phyloP scores from a whole-genome alignment of 2,888 invertebrate genomes.

The Acanthosepion esculentum region DNA sequence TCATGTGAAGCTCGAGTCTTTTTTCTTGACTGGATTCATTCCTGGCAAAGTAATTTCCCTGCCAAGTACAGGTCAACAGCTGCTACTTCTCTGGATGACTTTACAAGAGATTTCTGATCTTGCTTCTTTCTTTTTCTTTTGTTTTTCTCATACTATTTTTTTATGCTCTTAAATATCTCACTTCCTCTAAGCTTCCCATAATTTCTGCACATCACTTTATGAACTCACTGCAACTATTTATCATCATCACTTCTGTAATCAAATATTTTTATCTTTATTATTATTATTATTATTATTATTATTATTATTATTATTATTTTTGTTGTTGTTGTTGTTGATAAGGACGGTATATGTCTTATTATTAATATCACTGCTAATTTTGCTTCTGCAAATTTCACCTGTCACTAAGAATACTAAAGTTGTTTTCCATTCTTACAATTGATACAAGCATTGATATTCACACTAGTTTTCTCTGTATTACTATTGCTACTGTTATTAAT shows the following conservation, averaged over 20 bases:
- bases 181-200: constrained; percentile 14
- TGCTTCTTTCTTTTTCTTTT: neutral
- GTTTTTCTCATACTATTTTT: neutral
- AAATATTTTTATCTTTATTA: neutral
- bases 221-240: neutral
- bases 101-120: constrained; percentile 4
- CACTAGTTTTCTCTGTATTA: too few species aligned
- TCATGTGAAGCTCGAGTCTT: neutral
- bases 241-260: neutral
- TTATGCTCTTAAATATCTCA: neutral
- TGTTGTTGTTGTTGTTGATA: neutral
- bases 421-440: too few species aligned
- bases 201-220: neutral
- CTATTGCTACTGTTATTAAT: too few species aligned
- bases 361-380: neutral
- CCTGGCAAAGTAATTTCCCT: constrained; percentile 33
- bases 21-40: constrained; percentile 8
- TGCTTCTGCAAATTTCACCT: too few species aligned
- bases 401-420: too few species aligned
- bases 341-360: neutral
- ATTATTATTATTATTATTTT: neutral
- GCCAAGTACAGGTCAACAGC: constrained; percentile 33
- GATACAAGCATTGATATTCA: too few species aligned
- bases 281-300: neutral
- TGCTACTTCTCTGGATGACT: constrained; percentile 33